Conservation (phyloP, 2,797 vertebrate species). For the Aphelocoma californica region DNA sequence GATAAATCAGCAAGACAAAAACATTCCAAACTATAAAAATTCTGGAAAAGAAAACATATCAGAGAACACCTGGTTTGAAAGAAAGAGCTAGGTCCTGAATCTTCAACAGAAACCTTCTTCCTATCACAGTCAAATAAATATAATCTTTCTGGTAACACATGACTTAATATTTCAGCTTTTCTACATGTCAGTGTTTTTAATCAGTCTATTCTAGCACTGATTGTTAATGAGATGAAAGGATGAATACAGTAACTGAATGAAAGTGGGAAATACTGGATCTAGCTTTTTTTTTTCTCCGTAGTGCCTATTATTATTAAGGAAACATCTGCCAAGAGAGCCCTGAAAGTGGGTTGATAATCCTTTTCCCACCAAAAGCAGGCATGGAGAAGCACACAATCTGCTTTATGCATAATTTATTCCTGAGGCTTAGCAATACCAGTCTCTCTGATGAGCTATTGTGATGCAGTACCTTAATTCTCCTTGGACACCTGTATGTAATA, state of each 20-base stretch:
- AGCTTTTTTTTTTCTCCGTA: neutral
- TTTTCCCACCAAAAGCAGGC: neutral
- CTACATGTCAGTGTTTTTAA: neutral
- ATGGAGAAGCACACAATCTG: neutral
- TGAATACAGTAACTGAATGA: neutral
- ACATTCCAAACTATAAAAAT: neutral
- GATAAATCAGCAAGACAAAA: neutral
- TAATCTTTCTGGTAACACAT: neutral
- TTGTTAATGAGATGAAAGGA: neutral
- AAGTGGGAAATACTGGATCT: neutral
- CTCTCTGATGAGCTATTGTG: neutral
- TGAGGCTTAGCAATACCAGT: neutral
- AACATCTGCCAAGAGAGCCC: neutral
- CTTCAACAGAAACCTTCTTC: neutral
- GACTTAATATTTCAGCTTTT: neutral
- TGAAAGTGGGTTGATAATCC: neutral
- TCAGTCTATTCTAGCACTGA: neutral
- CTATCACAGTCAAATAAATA: neutral
- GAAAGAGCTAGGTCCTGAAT: neutral
- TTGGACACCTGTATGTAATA: neutral
- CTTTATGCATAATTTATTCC: conserved; percentile 25
- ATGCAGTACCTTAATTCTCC: neutral
- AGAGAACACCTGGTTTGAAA: neutral
- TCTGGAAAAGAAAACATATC: neutral
- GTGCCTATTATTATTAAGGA: neutral